These are phyloP conservation scores for Euwallacea similis DNA, from an alignment of 1,140 invertebrate species.

Conservation along the genomic window DNA sequence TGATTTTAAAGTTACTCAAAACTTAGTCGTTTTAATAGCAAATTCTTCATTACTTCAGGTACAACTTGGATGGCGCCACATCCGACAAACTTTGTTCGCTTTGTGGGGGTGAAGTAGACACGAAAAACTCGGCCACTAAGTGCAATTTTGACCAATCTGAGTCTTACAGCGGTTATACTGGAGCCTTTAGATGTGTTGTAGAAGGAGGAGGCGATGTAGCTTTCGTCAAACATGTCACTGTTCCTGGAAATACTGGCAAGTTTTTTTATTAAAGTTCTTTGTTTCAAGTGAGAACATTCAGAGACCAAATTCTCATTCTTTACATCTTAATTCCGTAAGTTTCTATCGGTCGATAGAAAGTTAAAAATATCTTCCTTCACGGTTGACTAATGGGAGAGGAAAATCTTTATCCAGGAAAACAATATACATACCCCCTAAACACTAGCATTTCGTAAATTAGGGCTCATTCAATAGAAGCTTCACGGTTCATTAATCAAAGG, in stretches of 20 bases:
- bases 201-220: constrained; percentile 66
- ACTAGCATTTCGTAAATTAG: no score
- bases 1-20: neutral
- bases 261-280: neutral
- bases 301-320: neutral
- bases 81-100: constrained; percentile 53
- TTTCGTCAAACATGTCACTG: constrained; percentile 63
- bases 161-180: constrained; percentile 55
- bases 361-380: no score
- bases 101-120: constrained; percentile 53
- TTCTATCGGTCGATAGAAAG: no score
- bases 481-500: no score
- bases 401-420: no score
- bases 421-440: no score
- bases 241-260: constrained; percentile 59
- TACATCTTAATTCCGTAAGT: neutral
- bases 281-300: neutral
- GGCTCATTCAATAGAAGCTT: no score
- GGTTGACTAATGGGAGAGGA: no score
- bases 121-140: constrained; percentile 51
- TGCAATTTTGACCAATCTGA: constrained; percentile 54
- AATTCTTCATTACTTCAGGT: constrained; percentile 3
- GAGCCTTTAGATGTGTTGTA: constrained; percentile 68
- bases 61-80: constrained; percentile 38
- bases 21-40: no score